Evolutionary conservation across 2,113 vertebrate genomes (phyloP), one percentile per base, ranked within the genome.

Genomic region (Nyctereutes procyonoides): DNA sequence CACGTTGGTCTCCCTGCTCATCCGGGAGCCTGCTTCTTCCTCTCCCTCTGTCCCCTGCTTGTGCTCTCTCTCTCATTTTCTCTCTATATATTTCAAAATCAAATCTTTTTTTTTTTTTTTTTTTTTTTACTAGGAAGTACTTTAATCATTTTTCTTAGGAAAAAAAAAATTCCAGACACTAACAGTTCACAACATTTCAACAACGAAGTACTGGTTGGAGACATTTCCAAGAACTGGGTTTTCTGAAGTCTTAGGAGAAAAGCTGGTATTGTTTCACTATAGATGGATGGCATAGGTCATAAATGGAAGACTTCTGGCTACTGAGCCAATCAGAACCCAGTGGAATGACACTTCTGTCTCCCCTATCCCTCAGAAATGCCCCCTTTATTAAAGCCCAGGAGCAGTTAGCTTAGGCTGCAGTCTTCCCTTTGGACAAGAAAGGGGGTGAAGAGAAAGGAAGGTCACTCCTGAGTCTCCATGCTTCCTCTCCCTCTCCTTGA

Each of bases 381-480:
- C 69, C 67, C 63, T 63, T 63, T 19, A 30, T 17, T 43, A 81
- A 83, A 90, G 73, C 73, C 80, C 14, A 43, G 84, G 6, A 63
- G 95, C 86, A 5, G 77, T 43, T 24, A 48, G 73, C 60, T 56
- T 56, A 77, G 83, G 69, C 63, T 73, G 4, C n/a, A 10, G 32
- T 79, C 16, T 89, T 11, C 90, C 56, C 97, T 63, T 74, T 65
- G 53, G 51, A n/a, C 62, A 89, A 60, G 7, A 89, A 83, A 93
- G n/a, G 32, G 28, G 76, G 5, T 48, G 24, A 51, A 88, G 60
- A 77, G 73, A 48, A 5, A 58, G 13, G 24, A 38, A 0, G 0
- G 0, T 99, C 98, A 99, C 90, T 99, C 99, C 97, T 99, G 99
- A 0, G 99, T 99, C 98, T 99, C 99, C 99, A 99, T 99, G 97